phyloP scores from a whole-genome alignment of 2,797 vertebrate genomes.

The Gambusia yucatana region DNA sequence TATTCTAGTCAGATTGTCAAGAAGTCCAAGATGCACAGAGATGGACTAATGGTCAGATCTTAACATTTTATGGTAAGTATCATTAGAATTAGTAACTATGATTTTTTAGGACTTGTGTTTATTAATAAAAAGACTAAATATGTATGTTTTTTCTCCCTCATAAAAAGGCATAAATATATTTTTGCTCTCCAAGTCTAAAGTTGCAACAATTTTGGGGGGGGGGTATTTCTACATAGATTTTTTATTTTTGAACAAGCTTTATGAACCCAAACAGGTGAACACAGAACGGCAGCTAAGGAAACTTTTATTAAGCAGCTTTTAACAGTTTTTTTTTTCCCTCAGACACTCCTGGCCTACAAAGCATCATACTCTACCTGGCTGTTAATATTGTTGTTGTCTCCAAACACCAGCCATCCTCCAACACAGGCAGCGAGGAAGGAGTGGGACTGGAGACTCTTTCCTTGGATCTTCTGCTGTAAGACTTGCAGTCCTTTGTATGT shows the following conservation, averaged over 20 bases:
- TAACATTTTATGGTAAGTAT: neutral
- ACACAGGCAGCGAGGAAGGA: slow-evolving; percentile 92
- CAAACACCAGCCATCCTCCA: slow-evolving; percentile 91
- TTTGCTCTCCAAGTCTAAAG: neutral
- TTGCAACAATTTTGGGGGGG: neutral
- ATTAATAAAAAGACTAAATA: neutral
- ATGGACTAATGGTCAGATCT: neutral
- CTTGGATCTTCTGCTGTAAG: slow-evolving; percentile 86
- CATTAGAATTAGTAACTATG: neutral
- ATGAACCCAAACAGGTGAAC: neutral
- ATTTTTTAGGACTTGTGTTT: neutral
- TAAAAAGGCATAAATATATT: too few species aligned
- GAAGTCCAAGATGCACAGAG: neutral
- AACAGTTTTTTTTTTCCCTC: neutral
- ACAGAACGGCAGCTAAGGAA: neutral
- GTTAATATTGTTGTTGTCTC: slow-evolving; percentile 93
- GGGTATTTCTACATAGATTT: neutral
- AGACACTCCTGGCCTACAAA: neutral
- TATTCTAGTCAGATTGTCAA: neutral
- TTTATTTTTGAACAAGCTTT: neutral
- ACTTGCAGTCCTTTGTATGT: slow-evolving; percentile 91
- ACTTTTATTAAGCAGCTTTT: neutral
- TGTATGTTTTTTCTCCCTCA: neutral
- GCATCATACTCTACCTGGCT: slow-evolving; percentile 87
- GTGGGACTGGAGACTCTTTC: slow-evolving; percentile 87